Conservation (phyloP, 2,888 invertebrate species). For the Aleiodes leptofemur region DNA sequence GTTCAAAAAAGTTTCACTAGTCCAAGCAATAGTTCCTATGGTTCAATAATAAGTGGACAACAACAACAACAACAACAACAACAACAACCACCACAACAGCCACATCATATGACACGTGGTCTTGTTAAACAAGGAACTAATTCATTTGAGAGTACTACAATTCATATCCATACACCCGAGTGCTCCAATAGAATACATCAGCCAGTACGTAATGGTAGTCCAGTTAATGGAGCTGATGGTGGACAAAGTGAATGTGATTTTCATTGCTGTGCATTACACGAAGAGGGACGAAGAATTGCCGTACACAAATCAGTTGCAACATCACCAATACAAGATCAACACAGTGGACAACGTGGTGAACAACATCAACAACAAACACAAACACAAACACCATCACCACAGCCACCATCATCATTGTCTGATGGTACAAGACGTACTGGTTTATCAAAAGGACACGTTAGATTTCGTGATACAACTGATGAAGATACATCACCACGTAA, state of each 20-base stretch:
- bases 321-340: conserved; percentile 90
- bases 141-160: conserved; percentile 84
- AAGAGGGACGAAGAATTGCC: conserved; percentile 93
- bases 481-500: conserved; percentile 65
- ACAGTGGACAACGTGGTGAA: conserved; percentile 67
- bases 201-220: conserved; percentile 82
- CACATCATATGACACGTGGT: conserved; percentile 67
- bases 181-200: conserved; percentile 85
- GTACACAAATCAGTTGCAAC: conserved; percentile 95
- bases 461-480: conserved; percentile 89
- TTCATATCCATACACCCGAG: conserved; percentile 90
- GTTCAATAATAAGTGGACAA: conserved; percentile 55
- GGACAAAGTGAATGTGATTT: conserved; percentile 89
- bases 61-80: conserved; percentile 62
- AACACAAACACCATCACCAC: conserved; percentile 79
- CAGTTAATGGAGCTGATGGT: conserved; percentile 78
- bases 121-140: conserved; percentile 77
- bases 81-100: conserved; percentile 60
- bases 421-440: conserved; percentile 75
- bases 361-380: conserved; percentile 70
- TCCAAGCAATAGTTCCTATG: conserved; percentile 72
- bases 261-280: conserved; percentile 96
- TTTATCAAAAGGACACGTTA: conserved; percentile 86
- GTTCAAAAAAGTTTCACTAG: conserved; percentile 75
- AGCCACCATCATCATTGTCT: conserved; percentile 77